Evolutionary conservation across 2,113 vertebrate genomes (phyloP), one percentile per base, ranked within the genome.

Genomic region (Callorhinus ursinus): DNA sequence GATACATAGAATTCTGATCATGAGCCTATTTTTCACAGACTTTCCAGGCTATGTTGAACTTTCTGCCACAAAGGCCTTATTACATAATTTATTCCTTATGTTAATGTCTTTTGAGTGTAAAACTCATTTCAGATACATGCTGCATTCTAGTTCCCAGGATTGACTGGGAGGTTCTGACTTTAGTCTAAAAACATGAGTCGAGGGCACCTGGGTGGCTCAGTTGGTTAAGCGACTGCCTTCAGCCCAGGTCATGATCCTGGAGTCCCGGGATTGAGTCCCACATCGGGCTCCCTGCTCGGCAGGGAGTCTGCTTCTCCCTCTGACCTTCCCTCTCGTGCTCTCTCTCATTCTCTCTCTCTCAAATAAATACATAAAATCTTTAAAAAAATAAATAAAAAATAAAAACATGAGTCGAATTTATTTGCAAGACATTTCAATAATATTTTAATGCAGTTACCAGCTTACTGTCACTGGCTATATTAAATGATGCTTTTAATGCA

Each of bases 341-440:
- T 39, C 39, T 39, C 39, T 39, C 39, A 39, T 39, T 39, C 39
- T 39, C 39, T 39, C 39, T 39, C 39, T 39, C 39, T 39, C 39
- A 39, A 39, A 39, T 39, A 39, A 39, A 39, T 39, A 39, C 3
- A 39, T 39, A 39, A 39, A 39, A 39, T 39, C 39, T 39, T 39
- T 39, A 39, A 39, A 39, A 39, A 39, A 39, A 36, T 36, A 36
- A 36, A 36, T 36, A 36, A 36, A 39, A 39, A 39, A 39, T 72
- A 93, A 88, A 77, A 96, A 74, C 26, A 72, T 33, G 46, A 93
- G 46, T 93, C 81, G 81, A 61, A 87, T 24, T 90, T 19, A 87
- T 61, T 87, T 72, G 80, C 46, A 22, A 94, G 39, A 42, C 8
- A 63, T 42, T 85, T 97, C 65, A 76, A 6, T 63, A 79, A 55